Conservation (phyloP, 2,113 vertebrate genomes). For the Microtus oregoni region DNA sequence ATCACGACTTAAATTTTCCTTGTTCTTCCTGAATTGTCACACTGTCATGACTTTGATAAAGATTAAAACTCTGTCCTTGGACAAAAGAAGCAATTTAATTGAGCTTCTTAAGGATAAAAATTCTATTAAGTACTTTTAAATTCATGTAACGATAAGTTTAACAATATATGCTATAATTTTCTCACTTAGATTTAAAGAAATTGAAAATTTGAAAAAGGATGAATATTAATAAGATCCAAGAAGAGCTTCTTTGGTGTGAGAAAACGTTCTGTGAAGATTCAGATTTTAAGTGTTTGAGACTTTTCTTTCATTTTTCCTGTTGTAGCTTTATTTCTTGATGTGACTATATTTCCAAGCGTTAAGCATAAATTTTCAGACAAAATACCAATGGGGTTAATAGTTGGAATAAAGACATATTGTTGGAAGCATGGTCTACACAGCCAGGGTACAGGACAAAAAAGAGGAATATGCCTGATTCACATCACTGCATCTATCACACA, state of each 20-base stretch:
- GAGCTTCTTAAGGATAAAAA: conserved; percentile 22
- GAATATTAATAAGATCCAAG: conserved; percentile 32
- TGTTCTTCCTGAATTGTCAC: conserved; percentile 27
- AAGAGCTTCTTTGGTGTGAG: conserved; percentile 1
- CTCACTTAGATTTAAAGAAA: conserved; percentile 49
- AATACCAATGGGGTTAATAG: neutral
- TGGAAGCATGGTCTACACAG: neutral
- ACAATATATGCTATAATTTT: conserved; percentile 50
- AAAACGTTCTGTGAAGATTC: conserved; percentile 36
- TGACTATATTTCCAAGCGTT: conserved; percentile 6
- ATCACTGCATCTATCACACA: neutral
- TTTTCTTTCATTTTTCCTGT: neutral
- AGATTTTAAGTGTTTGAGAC: conserved; percentile 1
- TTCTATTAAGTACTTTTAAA: conserved; percentile 52
- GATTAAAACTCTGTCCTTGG: conserved; percentile 43
- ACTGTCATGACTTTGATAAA: conserved; percentile 33
- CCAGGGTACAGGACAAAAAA: neutral
- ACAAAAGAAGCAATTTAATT: conserved; percentile 57
- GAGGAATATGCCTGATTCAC: neutral
- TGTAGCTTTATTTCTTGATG: conserved; percentile 55
- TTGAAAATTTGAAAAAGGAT: conserved; percentile 24
- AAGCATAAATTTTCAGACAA: neutral
- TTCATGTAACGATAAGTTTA: conserved; percentile 38
- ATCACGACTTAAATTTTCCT: conserved; percentile 34
- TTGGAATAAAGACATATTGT: neutral